Evolutionary conservation across 2,797 vertebrate genomes (phyloP).

Genomic region (Lutjanus argentimaculatus): DNA sequence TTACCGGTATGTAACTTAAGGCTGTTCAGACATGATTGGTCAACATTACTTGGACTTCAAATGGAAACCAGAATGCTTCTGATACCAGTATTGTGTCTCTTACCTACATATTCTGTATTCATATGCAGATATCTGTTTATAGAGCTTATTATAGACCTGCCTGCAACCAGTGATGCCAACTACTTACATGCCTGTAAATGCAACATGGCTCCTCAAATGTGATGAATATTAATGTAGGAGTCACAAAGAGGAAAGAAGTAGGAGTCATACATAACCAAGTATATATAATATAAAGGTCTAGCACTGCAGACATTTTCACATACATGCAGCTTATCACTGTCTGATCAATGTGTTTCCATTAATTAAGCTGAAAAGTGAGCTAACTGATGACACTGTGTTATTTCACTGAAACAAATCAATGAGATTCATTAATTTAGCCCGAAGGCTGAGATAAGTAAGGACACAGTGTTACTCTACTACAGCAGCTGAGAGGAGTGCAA

Average conservation of each 20-base stretch:
- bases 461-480: slow-evolving; percentile 47
- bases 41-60: too few species aligned
- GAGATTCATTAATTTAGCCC: slow-evolving; percentile 62
- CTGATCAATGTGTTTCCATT: slow-evolving; percentile 57
- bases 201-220: neutral
- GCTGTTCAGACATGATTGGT: too few species aligned
- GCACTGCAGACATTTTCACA: slow-evolving; percentile 2
- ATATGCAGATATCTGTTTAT: too few species aligned
- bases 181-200: neutral
- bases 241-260: neutral
- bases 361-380: slow-evolving; percentile 60
- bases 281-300: neutral
- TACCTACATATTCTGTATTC: too few species aligned
- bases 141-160: neutral
- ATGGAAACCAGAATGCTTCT: too few species aligned
- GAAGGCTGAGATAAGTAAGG: slow-evolving; percentile 56
- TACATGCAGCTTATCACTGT: slow-evolving; percentile 37
- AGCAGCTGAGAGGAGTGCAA: slow-evolving; percentile 52
- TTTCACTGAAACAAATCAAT: slow-evolving; percentile 70
- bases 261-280: neutral
- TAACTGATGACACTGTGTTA: slow-evolving; percentile 53
- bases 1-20: too few species aligned
- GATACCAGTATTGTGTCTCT: too few species aligned
- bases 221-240: slow-evolving; percentile 10
- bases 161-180: neutral